Conservation (phyloP, 2,113 vertebrate genomes). For the Sarotherodon lohbergeri region DNA sequence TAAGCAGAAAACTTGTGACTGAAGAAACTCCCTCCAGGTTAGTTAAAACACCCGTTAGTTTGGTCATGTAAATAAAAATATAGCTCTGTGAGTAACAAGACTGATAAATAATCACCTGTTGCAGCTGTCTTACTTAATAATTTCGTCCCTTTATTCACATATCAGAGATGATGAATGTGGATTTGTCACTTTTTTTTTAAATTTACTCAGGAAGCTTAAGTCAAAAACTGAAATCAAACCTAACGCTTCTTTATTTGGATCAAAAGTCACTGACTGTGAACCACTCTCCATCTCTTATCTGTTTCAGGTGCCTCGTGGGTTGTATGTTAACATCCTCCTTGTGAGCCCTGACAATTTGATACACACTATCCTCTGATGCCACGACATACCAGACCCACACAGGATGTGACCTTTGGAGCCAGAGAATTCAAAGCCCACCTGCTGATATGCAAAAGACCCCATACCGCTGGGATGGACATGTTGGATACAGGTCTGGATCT, state of each 20-base stretch:
- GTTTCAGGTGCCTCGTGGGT: neutral
- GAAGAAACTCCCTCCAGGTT: neutral
- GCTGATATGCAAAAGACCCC: neutral
- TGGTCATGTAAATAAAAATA: neutral
- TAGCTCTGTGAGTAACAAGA: neutral
- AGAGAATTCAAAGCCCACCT: neutral
- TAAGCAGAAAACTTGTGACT: neutral
- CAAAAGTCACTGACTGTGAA: neutral
- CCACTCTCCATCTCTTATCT: neutral
- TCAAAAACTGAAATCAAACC: neutral
- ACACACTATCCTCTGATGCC: neutral
- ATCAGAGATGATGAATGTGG: neutral
- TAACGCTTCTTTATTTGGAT: rapidly evolving
- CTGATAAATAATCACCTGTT: neutral
- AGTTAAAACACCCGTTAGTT: neutral
- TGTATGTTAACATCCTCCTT: neutral
- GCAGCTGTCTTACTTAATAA: neutral
- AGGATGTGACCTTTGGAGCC: neutral
- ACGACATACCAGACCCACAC: neutral
- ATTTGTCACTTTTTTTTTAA: rapidly evolving
- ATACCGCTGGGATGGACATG: neutral
- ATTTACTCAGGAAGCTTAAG: neutral
- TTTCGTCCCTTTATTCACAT: neutral
- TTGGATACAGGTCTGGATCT: neutral
- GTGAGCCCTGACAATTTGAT: neutral